These are phyloP conservation scores for Ceratoteleas bidentatus DNA, from an alignment of 1,140 invertebrate species.

Conservation along the genomic window DNA sequence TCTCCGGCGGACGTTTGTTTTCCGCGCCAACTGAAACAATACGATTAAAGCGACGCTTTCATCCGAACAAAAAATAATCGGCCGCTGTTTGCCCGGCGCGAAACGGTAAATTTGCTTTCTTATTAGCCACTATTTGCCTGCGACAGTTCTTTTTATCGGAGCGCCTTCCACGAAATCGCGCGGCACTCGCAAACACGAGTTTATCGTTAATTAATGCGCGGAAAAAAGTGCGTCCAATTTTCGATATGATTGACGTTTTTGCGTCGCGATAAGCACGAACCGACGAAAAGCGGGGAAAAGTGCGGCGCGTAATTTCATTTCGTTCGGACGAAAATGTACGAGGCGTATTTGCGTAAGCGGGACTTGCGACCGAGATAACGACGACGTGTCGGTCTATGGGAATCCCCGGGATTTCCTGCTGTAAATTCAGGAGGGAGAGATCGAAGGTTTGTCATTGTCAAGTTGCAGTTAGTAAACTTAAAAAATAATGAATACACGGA, in stretches of 20 bases:
- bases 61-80: conserved; percentile 43
- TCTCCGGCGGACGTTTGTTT: conserved; percentile 26
- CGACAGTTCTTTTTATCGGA: conserved; percentile 32
- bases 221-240: neutral
- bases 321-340: conserved; percentile 32
- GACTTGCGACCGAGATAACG: no score
- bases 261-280: neutral
- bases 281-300: neutral
- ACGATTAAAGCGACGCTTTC: conserved; percentile 33
- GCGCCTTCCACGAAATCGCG: no score
- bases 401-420: no score
- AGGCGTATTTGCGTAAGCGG: no score
- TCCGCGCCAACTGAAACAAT: conserved; percentile 32
- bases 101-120: conserved; percentile 39
- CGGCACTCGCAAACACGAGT: neutral
- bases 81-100: conserved; percentile 17
- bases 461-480: no score
- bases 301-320: conserved; percentile 42
- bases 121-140: conserved; percentile 29
- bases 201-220: conserved; percentile 16
- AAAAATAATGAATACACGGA: no score
- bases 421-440: no score
- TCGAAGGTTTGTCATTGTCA: no score
- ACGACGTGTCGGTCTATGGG: no score
- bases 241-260: no score